Evolutionary conservation across 1,140 invertebrate genomes (phyloP).

Genomic region (Papilio polytes): DNA sequence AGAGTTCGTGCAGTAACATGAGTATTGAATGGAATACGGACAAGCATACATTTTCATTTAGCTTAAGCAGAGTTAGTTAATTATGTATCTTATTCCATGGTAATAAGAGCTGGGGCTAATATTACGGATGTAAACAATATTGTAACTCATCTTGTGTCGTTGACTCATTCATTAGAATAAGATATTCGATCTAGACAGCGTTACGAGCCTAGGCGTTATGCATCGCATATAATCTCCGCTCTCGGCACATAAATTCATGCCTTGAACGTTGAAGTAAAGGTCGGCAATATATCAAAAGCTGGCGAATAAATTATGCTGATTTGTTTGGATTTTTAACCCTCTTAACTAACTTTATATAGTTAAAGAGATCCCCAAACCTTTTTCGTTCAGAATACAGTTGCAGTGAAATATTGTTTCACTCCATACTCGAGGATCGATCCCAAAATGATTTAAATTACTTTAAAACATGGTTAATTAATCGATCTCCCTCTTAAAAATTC

Average conservation of each 20-base stretch:
- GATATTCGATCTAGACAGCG: constrained; percentile 54
- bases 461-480: no score
- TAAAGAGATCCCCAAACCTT: not conserved
- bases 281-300: not conserved
- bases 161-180: constrained; percentile 71
- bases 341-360: not conserved
- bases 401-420: not conserved
- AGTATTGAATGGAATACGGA: constrained; percentile 73
- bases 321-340: not conserved
- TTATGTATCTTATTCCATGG: constrained; percentile 44
- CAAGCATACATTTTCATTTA: constrained; percentile 46
- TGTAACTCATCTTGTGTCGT: constrained; percentile 62
- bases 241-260: not conserved
- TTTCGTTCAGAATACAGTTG: not conserved
- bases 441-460: no score
- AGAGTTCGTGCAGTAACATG: constrained; percentile 74
- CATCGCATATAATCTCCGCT: constrained; percentile 42
- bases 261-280: not conserved
- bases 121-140: constrained; percentile 33
- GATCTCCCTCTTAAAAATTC: no score
- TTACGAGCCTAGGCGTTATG: constrained; percentile 48
- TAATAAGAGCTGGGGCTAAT: constrained; percentile 44
- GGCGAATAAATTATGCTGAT: not conserved
- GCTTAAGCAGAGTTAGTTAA: constrained; percentile 35
- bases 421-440: no score